These are phyloP conservation scores for Lophius americanus DNA, from an alignment of 2,797 vertebrate species.

Conservation along the genomic window DNA sequence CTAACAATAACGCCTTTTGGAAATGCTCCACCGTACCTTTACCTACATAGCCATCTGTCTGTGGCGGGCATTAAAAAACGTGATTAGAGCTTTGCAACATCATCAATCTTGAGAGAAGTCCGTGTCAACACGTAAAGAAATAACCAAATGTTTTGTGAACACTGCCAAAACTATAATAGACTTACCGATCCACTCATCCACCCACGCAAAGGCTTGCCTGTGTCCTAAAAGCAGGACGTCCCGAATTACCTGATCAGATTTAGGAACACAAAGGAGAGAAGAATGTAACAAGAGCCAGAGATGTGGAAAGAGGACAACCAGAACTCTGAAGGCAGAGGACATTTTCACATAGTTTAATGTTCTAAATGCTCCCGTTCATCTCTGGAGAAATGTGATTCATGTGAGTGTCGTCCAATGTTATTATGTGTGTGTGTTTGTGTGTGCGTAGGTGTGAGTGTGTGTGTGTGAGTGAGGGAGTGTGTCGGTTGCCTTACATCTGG, in stretches of 20 bases:
- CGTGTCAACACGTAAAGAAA: background rate
- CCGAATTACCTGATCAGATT: conserved; percentile 65
- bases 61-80: background rate
- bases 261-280: background rate
- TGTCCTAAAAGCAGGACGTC: conserved; percentile 92
- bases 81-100: background rate
- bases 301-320: conserved; percentile 20
- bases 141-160: background rate
- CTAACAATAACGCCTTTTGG: too few relatives aligned
- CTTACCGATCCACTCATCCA: conserved; percentile 99
- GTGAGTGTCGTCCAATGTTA: conserved; percentile 36
- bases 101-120: conserved; percentile 4
- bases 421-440: conserved; percentile 51
- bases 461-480: conserved; percentile 18
- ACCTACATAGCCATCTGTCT: background rate
- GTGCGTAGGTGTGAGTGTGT: conserved; percentile 5
- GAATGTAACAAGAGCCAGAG: conserved; percentile 7
- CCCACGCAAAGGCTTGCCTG: conserved; percentile 98
- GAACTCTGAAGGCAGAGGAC: conserved; percentile 11
- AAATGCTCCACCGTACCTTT: too few relatives aligned
- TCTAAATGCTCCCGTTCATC: conserved; percentile 24
- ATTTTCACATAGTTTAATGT: conserved; percentile 24
- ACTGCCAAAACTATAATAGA: conserved; percentile 35
- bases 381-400: conserved; percentile 43
- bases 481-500: conserved; percentile 23